Evolutionary conservation across 2,888 invertebrate genomes (phyloP).

Genomic region (Oligia fasciuncula): DNA sequence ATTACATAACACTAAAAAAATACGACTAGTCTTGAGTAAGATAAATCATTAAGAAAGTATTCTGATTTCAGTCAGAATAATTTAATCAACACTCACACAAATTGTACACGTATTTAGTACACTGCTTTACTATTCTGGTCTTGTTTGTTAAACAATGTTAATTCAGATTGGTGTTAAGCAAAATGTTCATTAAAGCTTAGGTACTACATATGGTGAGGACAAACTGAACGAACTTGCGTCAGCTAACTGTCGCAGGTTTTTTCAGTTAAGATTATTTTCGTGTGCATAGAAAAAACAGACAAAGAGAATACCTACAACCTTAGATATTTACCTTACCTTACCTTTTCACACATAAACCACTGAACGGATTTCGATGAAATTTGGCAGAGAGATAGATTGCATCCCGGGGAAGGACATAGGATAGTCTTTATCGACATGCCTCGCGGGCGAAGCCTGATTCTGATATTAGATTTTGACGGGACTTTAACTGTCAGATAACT

Average conservation of each 20-base stretch:
- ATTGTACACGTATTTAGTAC: constrained; percentile 4
- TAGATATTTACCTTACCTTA: no score
- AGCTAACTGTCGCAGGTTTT: neutral
- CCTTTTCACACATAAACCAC: no score
- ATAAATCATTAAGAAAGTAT: neutral
- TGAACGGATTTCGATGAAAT: no score
- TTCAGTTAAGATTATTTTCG: no score
- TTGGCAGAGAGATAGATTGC: no score
- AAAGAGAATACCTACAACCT: no score
- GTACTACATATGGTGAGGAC: neutral
- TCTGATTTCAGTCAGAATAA: neutral
- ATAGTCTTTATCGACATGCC: no score
- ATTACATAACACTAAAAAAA: neutral
- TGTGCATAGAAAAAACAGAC: no score
- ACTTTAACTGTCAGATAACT: no score
- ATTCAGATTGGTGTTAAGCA: constrained; percentile 2
- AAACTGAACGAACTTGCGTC: neutral
- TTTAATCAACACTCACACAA: neutral
- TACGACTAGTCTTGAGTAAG: neutral
- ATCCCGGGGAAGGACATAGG: no score
- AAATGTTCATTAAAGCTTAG: neutral
- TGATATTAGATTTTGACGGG: no score
- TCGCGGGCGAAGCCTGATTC: no score
- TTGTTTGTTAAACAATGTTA: neutral
- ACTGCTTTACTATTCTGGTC: neutral